These are phyloP conservation scores for Drosophila pectinifera DNA, from an alignment of 1,140 invertebrate species.

Conservation along the genomic window DNA sequence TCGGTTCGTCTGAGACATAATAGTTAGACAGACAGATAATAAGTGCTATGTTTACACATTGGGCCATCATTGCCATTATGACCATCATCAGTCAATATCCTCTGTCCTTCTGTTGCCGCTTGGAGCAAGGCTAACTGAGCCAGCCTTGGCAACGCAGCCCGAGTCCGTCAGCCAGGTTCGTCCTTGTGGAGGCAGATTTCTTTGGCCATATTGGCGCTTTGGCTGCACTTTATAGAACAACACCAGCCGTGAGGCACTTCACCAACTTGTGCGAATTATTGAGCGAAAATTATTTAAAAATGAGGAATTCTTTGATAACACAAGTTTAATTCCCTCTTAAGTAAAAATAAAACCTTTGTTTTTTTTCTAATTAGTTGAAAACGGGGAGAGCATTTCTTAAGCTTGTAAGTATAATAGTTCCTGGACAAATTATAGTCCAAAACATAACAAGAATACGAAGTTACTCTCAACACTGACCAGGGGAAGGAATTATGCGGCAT, in stretches of 20 bases:
- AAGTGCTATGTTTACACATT: constrained; percentile 41
- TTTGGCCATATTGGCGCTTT: constrained; percentile 56
- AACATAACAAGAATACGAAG: no score
- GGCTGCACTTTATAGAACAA: constrained; percentile 40
- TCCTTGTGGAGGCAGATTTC: constrained; percentile 19
- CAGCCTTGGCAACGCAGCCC: constrained; percentile 23
- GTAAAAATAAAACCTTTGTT: no score
- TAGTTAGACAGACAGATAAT: neutral
- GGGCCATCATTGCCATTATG: constrained; percentile 50
- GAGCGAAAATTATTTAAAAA: no score
- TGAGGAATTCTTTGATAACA: no score
- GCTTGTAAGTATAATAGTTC: no score
- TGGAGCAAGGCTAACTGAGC: constrained; percentile 42
- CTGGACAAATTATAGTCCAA: no score
- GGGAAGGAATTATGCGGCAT: no score
- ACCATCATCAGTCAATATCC: constrained; percentile 27
- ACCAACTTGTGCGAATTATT: constrained; percentile 19
- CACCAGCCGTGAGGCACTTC: constrained; percentile 2
- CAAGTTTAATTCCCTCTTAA: no score
- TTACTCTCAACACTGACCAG: no score
- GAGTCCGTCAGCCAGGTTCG: constrained; percentile 3
- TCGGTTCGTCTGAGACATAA: neutral
- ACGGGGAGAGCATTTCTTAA: no score
- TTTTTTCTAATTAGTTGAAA: no score
- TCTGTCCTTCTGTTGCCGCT: constrained; percentile 11